Conservation (phyloP, 2,113 vertebrate genomes). For the Poeciliopsis retropinna region DNA sequence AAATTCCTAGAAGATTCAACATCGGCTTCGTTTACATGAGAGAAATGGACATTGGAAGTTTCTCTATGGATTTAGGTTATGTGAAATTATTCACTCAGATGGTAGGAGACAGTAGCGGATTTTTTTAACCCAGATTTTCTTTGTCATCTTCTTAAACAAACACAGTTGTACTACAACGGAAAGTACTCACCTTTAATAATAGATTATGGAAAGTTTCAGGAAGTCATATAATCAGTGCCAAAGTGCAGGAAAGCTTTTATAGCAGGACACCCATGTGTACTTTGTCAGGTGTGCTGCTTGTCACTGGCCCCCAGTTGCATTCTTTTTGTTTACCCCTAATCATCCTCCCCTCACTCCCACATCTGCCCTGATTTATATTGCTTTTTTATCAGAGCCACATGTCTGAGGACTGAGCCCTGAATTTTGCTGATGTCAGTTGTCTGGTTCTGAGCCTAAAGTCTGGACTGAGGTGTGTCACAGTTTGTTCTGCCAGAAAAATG, state of each 20-base stretch:
- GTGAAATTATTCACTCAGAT: too few relatives aligned
- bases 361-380: background rate
- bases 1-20: too few relatives aligned
- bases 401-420: background rate
- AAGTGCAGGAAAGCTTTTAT: background rate
- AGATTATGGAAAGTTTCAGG: background rate
- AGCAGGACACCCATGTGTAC: background rate
- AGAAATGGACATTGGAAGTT: too few relatives aligned
- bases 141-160: too few relatives aligned
- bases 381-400: conserved; percentile 25
- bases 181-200: too few relatives aligned
- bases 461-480: background rate
- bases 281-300: conserved; percentile 1
- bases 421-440: background rate
- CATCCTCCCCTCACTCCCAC: background rate
- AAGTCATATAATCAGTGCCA: background rate
- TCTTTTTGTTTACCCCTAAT: background rate
- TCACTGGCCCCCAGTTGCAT: background rate
- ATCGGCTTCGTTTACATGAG: too few relatives aligned
- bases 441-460: background rate
- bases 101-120: too few relatives aligned
- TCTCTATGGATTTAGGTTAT: too few relatives aligned
- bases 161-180: too few relatives aligned
- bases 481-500: conserved; percentile 17
- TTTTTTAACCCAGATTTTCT: too few relatives aligned